Percentiles rank a stretch among this genome's conserved stretches.
Conservation (phyloP, 2,113 vertebrate genomes). For the Aix galericulata region DNA sequence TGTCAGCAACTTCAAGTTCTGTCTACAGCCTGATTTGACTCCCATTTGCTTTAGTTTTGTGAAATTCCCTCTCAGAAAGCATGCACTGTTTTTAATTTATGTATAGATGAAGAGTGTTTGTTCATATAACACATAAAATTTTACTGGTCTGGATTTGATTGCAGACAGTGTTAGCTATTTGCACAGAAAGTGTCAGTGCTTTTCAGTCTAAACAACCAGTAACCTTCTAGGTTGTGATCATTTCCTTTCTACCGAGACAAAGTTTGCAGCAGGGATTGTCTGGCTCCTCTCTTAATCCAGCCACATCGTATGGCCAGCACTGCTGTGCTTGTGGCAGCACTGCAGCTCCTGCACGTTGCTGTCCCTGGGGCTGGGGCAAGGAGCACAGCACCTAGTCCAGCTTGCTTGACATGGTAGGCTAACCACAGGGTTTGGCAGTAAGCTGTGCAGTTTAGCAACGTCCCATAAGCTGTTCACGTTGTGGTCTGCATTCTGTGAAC, state of each 20-base stretch:
- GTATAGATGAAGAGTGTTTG: rapidly evolving
- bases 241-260: background rate
- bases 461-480: background rate
- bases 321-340: rapidly evolving
- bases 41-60: background rate
- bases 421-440: background rate
- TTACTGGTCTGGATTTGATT: background rate
- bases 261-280: background rate
- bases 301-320: rapidly evolving
- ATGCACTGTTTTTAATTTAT: background rate
- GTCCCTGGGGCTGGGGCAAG: background rate
- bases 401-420: background rate
- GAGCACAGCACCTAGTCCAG: background rate
- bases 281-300: background rate
- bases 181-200: background rate
- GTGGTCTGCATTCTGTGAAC: rapidly evolving
- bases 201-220: background rate
- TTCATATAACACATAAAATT: background rate
- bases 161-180: background rate
- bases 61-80: background rate
- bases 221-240: background rate
- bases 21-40: slow-evolving; percentile 24
- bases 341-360: background rate
- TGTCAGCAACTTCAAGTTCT: background rate
- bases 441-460: background rate